phyloP scores from a whole-genome alignment of 1,140 invertebrate genomes.

The Drosophila gunungcola region DNA sequence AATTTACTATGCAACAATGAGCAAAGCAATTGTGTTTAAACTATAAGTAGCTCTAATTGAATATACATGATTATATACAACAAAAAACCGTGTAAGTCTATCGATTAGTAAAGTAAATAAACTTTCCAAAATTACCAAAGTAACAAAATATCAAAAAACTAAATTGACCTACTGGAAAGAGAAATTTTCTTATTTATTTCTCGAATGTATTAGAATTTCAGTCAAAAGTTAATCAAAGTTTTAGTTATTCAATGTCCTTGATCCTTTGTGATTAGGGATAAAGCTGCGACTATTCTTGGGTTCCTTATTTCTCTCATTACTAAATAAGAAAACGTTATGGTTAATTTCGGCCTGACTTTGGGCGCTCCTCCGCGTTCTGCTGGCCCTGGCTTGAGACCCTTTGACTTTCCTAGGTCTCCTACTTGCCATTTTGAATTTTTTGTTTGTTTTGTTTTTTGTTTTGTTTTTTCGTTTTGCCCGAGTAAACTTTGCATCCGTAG shows the following conservation, averaged over 20 bases:
- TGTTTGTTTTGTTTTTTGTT: not conserved
- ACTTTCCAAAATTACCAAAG: constrained; percentile 38
- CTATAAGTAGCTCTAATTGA: constrained; percentile 75
- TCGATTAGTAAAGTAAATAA: constrained; percentile 59
- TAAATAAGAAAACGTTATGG: constrained; percentile 34
- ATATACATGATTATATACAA: constrained; percentile 54
- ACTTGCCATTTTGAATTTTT: constrained; percentile 9
- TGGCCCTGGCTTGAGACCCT: constrained; percentile 3
- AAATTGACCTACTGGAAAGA: no score
- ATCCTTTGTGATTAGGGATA: not conserved
- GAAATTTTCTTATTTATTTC: no score
- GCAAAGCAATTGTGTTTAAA: constrained; percentile 76
- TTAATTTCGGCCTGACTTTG: constrained; percentile 66
- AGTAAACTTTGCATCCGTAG: constrained; percentile 80
- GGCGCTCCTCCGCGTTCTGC: constrained; percentile 12
- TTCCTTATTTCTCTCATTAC: not conserved
- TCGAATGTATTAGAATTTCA: no score
- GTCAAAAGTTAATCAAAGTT: not conserved
- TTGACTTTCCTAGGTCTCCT: constrained; percentile 15
- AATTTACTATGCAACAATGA: constrained; percentile 53
- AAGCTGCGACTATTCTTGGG: not conserved
- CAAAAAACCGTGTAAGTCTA: constrained; percentile 56
- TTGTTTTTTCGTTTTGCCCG: constrained; percentile 45
- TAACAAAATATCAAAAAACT: no score
- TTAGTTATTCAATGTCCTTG: not conserved